Evolutionary conservation across 2,888 invertebrate species (phyloP), one percentile per base, ranked within the genome.

Genomic region (Tenthredo notha): DNA sequence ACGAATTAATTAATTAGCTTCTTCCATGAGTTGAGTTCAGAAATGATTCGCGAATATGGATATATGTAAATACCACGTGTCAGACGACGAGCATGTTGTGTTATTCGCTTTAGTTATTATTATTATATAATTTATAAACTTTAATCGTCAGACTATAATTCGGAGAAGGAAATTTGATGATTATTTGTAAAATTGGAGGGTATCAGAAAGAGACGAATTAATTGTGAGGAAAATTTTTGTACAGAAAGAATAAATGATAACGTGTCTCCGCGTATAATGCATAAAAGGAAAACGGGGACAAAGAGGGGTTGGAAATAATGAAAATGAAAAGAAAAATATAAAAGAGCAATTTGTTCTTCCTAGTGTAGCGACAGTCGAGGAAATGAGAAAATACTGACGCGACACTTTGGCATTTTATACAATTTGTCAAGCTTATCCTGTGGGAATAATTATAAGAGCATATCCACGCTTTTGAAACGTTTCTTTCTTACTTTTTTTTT

Each of bases 361-460:
- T 3, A 25, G 33, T 18, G 50, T 50, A 25, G 29, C 29, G 33
- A 67, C 33, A 29, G 65, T 67, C 65, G 33, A 15, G 65, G 65
- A 67, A 67, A 67, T 67, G 65, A 15, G 65, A 25, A 29, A 67
- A 67, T 2, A 6, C 65, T 67, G 29, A 29, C 65, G 65, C 33
- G 67, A 67, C 33, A 33, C 67, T n/a, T n/a, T 7, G 29, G 33
- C 33, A 12, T 9, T 74, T 74, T 21, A 18, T 10, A 74, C 74
- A 40, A 74, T 74, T 74, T 43, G 43, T 74, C 43, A 43, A 74
- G 43, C 74, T 74, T 43, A 43, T 74, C 74, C 43, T 25, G 33
- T 70, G 18, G 70, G 33, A 37, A 37, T 70, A 74, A 74, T 74
- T 74, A 74, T 10, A 40, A 9, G 21, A 74, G 21, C n/a, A 43